Percentiles rank a stretch among this genome's conserved stretches.
phyloP scores from a whole-genome alignment of 2,888 invertebrate genomes.

The Oxytorus armatus region DNA sequence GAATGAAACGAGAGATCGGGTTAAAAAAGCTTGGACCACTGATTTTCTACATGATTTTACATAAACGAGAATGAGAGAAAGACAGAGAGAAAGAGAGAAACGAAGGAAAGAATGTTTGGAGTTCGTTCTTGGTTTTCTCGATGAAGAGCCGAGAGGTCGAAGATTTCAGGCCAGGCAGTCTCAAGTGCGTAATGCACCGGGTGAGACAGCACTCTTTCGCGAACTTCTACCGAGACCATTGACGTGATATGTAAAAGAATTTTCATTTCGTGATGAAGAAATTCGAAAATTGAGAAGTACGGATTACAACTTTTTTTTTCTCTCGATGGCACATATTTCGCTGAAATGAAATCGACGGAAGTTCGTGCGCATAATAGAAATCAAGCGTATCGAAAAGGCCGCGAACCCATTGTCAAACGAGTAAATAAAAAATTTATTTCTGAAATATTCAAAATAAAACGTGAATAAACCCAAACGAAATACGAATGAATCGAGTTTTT shows the following conservation, averaged over 20 bases:
- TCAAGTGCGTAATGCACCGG: conserved; percentile 76
- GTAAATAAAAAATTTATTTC: no score
- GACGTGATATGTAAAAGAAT: not conserved
- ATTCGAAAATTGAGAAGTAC: not conserved
- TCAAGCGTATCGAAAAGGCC: no score
- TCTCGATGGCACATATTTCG: no score
- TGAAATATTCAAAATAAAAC: no score
- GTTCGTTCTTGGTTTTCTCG: conserved; percentile 20
- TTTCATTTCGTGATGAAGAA: not conserved
- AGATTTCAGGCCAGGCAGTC: conserved; percentile 81
- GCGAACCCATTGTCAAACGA: no score
- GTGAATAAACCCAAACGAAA: no score
- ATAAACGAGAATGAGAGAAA: not conserved
- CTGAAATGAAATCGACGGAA: no score
- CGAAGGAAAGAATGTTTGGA: conserved; percentile 29
- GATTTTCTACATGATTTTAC: no score
- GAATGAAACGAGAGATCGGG: conserved; percentile 13
- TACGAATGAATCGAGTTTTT: no score
- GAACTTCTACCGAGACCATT: not conserved
- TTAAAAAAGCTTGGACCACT: no score
- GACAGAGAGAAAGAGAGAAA: conserved; percentile 1
- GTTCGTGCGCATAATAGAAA: no score
- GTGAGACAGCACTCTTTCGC: conserved; percentile 25
- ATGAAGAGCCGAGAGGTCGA: conserved; percentile 73
- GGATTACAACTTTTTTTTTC: no score